Base-by-base conservation (phyloP, 2,888 invertebrate genomes). In the Myopa tessellatipennis region DNA sequence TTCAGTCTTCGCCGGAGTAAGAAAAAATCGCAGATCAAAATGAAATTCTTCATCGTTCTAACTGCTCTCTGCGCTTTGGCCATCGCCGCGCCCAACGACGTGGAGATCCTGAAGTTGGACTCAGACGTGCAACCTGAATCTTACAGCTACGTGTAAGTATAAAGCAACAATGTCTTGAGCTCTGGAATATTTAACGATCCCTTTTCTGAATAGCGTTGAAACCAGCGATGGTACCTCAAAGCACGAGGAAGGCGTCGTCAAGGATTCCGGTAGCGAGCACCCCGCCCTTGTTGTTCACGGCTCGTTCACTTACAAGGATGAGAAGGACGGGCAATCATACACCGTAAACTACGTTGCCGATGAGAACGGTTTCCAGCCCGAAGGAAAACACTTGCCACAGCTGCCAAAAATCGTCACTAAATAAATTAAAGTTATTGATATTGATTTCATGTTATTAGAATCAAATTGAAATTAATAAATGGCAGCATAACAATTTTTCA, bases 291-390 rank as follows among this genome's bases (percentile, higher is more conserved):
- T 81, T 16, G 85, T 85, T 1, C 79, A 78, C 6, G 85, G 85
- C 58, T 52, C 81, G 14, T 84, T 69, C 80, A 78, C 81, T 4
- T 85, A 79, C 73, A 71, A 81, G 36, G 84, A 80, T 78, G 80
- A 91, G 14, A 82, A 58, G 80, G 92, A 93, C 82, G 93, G 93
- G 4, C 91, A 91, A 81, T 89, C 91, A 76, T 93, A 93, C 85
- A 90, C 91, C 18, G 82, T 89, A 34, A 87, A 84, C 78, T 89
- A 87, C 80, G 77, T 88, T 69, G 89, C 89, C 77, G 88, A 88
- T 82, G 88, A 88, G 82, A 88, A 88, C 77, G 88, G 89, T 18
- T 89, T 87, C 86, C 88, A 88, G 82, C 88, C 89, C n/a, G 85
- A 87, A 82, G 89, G 88, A 72, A 88, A 85, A 16, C 89, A 89